A percentile compares a stretch with the other conserved stretches of the same genome.
These are phyloP conservation scores for Anser cygnoides DNA, from an alignment of 2,113 vertebrate genomes.

Conservation along the genomic window DNA sequence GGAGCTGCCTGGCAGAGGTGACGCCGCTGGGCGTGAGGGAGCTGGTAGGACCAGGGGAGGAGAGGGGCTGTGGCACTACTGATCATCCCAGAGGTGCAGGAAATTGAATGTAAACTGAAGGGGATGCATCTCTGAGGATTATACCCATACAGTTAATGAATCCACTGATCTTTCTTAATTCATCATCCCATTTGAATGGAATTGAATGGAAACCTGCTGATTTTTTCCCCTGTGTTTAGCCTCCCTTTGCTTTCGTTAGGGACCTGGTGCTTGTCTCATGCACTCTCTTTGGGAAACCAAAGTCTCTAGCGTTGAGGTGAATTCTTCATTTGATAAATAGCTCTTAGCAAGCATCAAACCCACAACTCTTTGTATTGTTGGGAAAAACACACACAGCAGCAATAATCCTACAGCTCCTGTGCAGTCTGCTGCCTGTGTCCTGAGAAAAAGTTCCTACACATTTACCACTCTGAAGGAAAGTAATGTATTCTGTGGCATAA, in stretches of 20 bases:
- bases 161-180: background rate
- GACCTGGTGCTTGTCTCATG: background rate
- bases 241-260: rapidly evolving
- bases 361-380: background rate
- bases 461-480: constrained; percentile 61
- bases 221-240: background rate
- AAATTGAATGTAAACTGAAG: background rate
- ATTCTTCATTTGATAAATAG: background rate
- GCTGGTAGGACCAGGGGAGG: background rate
- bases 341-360: background rate
- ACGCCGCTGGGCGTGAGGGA: background rate
- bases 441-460: constrained; percentile 45
- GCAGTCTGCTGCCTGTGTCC: background rate
- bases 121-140: background rate
- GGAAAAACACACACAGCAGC: background rate
- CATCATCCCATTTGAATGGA: background rate
- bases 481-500: constrained; percentile 56
- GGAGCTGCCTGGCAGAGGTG: background rate
- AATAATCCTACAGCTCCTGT: background rate
- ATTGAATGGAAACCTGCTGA: background rate
- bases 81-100: background rate
- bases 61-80: background rate
- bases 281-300: background rate
- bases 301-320: background rate
- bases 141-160: background rate